phyloP scores from a whole-genome alignment of 2,888 invertebrate species.

The Biston betularia region DNA sequence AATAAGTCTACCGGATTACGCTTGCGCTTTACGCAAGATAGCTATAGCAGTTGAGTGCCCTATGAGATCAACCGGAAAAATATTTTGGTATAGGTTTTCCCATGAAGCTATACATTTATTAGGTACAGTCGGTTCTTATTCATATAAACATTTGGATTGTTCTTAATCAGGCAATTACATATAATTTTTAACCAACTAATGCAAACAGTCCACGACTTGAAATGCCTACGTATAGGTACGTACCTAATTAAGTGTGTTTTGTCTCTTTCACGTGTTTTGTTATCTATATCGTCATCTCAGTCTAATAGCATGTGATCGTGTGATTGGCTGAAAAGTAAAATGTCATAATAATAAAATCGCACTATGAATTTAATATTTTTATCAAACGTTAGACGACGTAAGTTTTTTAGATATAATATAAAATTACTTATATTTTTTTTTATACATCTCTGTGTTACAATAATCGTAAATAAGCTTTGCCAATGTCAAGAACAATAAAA shows the following conservation, averaged over 20 bases:
- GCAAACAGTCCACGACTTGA: constrained; percentile 38
- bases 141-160: neutral
- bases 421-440: neutral
- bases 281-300: constrained; percentile 56
- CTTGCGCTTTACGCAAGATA: too few relatives aligned
- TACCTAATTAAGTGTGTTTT: constrained; percentile 29
- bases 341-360: constrained; percentile 5
- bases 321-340: constrained; percentile 62
- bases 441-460: constrained; percentile 13
- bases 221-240: constrained; percentile 44
- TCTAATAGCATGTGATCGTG: constrained; percentile 71
- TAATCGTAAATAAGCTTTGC: constrained; percentile 2
- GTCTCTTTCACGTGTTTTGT: constrained; percentile 48
- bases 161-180: neutral
- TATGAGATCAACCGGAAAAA: too few relatives aligned
- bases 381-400: neutral
- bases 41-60: too few relatives aligned
- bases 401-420: too few relatives aligned
- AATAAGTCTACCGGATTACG: too few relatives aligned
- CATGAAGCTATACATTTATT: neutral
- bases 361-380: constrained; percentile 32
- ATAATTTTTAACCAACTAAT: constrained; percentile 31
- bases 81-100: neutral
- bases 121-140: neutral
- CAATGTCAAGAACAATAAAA: constrained; percentile 1